Evolutionary conservation across 2,888 invertebrate species (phyloP).

Genomic region (Nycteola revayana): DNA sequence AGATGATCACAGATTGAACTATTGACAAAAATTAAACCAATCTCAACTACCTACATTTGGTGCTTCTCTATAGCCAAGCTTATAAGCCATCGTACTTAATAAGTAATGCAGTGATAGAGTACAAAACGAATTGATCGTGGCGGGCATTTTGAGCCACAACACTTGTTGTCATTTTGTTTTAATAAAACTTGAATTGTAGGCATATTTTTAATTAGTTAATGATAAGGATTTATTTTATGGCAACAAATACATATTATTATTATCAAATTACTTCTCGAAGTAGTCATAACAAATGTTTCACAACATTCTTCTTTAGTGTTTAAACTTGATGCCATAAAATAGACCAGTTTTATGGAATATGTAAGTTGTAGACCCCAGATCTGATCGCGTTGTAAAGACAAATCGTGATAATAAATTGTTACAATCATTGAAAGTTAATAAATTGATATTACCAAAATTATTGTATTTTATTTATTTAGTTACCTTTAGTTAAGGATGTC

Average conservation of each 20-base stretch:
- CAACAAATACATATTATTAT: slow-evolving; percentile 2
- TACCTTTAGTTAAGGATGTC: too few relatives aligned
- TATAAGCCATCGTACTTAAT: slow-evolving; percentile 30
- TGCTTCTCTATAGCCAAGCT: too few relatives aligned
- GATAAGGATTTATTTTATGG: slow-evolving; percentile 23
- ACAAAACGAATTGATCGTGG: slow-evolving; percentile 20
- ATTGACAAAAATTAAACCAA: too few relatives aligned
- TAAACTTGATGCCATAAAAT: slow-evolving; percentile 27
- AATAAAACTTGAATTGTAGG: slow-evolving; percentile 24
- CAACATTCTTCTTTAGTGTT: too few relatives aligned
- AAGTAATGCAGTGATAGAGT: slow-evolving; percentile 22
- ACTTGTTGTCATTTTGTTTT: slow-evolving; percentile 20
- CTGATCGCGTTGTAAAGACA: slow-evolving; percentile 72
- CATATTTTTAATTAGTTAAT: slow-evolving; percentile 22
- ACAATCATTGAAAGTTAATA: slow-evolving; percentile 66
- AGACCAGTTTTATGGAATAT: slow-evolving; percentile 32
- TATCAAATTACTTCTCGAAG: not conserved
- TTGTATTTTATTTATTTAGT: slow-evolving; percentile 17
- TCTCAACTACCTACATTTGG: too few relatives aligned
- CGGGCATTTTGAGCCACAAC: not conserved
- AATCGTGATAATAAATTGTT: slow-evolving; percentile 75
- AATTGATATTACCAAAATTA: slow-evolving; percentile 48
- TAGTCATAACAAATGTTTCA: too few relatives aligned
- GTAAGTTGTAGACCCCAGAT: slow-evolving; percentile 54
- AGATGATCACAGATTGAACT: too few relatives aligned